Conservation (phyloP, 2,113 vertebrate genomes). For the Mormoops blainvillei region DNA sequence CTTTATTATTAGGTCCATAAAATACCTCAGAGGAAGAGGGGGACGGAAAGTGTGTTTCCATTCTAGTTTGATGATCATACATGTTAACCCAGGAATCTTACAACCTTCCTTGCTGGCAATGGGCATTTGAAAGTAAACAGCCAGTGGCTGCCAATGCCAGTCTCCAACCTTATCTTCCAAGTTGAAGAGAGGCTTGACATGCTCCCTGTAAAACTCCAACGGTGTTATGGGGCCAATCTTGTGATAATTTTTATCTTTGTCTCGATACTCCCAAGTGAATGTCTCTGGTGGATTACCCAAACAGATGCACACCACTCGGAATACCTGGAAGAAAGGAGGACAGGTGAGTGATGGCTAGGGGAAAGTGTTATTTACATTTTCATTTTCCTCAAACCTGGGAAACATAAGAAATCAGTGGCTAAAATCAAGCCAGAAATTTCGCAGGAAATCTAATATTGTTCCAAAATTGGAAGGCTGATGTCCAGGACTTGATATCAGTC, state of each 20-base stretch:
- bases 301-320: conserved; percentile 93
- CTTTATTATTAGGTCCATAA: background rate
- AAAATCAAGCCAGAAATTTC: conserved; percentile 18
- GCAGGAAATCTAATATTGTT: conserved; percentile 10
- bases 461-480: background rate
- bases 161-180: conserved; percentile 92
- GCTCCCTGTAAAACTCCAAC: conserved; percentile 91
- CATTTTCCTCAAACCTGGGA: background rate
- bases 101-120: background rate
- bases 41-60: background rate
- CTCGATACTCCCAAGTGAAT: conserved; percentile 96
- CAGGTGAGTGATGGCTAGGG: background rate
- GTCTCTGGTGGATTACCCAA: conserved; percentile 94
- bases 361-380: background rate
- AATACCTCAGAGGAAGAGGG: background rate
- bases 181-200: conserved; percentile 95
- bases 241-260: conserved; percentile 97
- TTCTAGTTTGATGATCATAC: background rate
- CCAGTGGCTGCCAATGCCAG: background rate
- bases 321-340: conserved; percentile 84
- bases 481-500: background rate
- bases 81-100: background rate
- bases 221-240: conserved; percentile 91
- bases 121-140: background rate
- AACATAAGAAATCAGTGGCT: conserved; percentile 16